Evolutionary conservation across 2,797 vertebrate species (phyloP).

Genomic region (Pipistrellus kuhlii): DNA sequence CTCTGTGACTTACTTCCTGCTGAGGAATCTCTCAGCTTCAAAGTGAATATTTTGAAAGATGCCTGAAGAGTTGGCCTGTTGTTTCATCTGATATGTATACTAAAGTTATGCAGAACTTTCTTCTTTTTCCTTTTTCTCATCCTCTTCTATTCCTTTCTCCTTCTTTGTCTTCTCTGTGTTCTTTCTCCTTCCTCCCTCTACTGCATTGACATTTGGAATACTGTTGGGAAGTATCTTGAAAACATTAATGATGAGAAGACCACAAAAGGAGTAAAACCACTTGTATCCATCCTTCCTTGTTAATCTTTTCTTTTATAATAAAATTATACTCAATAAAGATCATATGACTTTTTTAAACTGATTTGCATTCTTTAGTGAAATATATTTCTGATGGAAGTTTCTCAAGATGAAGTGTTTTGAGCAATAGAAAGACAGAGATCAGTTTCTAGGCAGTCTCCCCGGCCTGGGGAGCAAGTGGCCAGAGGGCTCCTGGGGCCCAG

Average conservation of each 20-base stretch:
- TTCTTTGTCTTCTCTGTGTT: neutral
- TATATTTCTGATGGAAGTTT: neutral
- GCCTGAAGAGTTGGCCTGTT: neutral
- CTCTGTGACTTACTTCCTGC: conserved; percentile 75
- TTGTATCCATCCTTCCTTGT: neutral
- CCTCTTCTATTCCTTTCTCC: neutral
- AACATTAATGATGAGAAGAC: neutral
- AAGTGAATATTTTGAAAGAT: conserved; percentile 74
- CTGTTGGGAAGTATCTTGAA: neutral
- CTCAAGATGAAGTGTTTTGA: neutral
- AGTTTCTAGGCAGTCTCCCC: neutral
- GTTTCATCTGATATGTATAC: neutral
- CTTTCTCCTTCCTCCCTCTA: no score
- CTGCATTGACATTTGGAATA: neutral
- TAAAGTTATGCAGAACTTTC: neutral
- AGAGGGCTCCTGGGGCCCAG: rapidly evolving
- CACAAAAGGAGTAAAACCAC: neutral
- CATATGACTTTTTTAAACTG: neutral
- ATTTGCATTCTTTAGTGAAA: neutral
- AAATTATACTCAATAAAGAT: neutral
- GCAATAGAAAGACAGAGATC: neutral
- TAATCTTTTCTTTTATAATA: neutral
- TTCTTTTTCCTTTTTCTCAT: neutral
- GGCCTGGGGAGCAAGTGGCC: neutral
- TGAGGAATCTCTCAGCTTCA: conserved; percentile 62